A percentile compares a stretch with the other conserved stretches of the same genome.
These are phyloP conservation scores for Exephanes ischioxanthus DNA, from an alignment of 2,888 invertebrate species.

Conservation along the genomic window DNA sequence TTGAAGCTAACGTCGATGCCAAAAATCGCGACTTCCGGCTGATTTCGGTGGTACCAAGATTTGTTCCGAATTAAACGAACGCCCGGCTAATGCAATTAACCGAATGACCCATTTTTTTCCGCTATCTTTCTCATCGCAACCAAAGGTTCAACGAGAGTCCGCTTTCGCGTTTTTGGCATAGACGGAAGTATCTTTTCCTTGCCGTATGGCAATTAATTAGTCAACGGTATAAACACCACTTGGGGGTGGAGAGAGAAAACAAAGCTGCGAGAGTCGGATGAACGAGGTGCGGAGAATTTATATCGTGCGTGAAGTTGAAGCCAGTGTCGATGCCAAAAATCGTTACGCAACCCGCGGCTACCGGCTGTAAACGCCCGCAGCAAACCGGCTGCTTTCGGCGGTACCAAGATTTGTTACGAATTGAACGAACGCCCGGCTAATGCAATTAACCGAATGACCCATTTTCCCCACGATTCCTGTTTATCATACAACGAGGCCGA, in stretches of 20 bases:
- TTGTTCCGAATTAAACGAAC: too few species aligned
- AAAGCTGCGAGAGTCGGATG: conserved; percentile 3
- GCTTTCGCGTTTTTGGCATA: conserved; percentile 49
- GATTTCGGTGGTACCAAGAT: too few species aligned
- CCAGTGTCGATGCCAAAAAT: background rate
- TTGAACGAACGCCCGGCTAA: conserved; percentile 23
- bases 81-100: too few species aligned
- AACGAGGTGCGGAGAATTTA: background rate
- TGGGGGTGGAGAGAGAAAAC: background rate
- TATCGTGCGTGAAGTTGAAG: background rate
- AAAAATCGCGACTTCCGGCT: background rate
- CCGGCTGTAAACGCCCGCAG: background rate
- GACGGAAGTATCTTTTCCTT: conserved; percentile 24
- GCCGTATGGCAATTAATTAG: conserved; percentile 49
- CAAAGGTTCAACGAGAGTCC: too few species aligned
- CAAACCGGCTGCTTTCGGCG: background rate
- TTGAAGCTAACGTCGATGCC: background rate
- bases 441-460: conserved; percentile 62
- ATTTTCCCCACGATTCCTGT: conserved; percentile 41
- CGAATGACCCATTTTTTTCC: too few species aligned
- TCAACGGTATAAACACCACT: conserved; percentile 35
- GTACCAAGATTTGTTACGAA: background rate
- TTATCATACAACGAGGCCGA: conserved; percentile 24
- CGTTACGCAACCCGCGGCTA: background rate
- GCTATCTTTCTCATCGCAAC: too few species aligned